These are phyloP conservation scores for Temnothorax unifasciatus DNA, from an alignment of 2,888 invertebrate genomes.

Conservation along the genomic window DNA sequence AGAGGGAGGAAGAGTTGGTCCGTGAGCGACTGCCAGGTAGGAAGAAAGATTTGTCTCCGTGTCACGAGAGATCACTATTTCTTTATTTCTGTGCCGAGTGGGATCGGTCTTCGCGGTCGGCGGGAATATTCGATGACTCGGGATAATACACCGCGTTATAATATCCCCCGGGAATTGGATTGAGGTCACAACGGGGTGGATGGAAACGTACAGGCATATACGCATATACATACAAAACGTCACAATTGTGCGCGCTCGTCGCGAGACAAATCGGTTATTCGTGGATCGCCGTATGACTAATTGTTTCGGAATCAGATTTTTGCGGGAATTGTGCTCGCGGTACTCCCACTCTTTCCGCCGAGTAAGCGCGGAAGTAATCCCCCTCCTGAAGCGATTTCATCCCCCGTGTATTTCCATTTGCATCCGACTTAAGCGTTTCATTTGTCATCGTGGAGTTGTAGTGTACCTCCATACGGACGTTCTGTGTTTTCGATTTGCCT, in stretches of 20 bases:
- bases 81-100: conserved; percentile 65
- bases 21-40: conserved; percentile 34
- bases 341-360: conserved; percentile 39
- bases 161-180: conserved; percentile 60
- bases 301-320: conserved; percentile 57
- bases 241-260: not conserved
- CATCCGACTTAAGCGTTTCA: conserved; percentile 56
- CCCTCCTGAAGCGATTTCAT: conserved; percentile 46
- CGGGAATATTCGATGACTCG: conserved; percentile 49
- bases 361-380: conserved; percentile 52
- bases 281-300: conserved; percentile 50
- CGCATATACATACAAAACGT: not conserved
- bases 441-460: conserved; percentile 50
- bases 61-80: conserved; percentile 62
- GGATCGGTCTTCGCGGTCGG: conserved; percentile 53
- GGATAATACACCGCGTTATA: conserved; percentile 50
- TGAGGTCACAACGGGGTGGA: conserved; percentile 45
- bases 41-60: conserved; percentile 71
- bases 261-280: conserved; percentile 53
- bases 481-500: conserved; percentile 41
- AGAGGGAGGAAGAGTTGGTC: conserved; percentile 25
- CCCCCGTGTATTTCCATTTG: conserved; percentile 56
- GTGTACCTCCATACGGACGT: conserved; percentile 39
- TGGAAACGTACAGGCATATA: conserved; percentile 3
- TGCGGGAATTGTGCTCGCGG: conserved; percentile 49